Conservation (phyloP, 1,140 invertebrate species). For the Drosophila oshimai region DNA sequence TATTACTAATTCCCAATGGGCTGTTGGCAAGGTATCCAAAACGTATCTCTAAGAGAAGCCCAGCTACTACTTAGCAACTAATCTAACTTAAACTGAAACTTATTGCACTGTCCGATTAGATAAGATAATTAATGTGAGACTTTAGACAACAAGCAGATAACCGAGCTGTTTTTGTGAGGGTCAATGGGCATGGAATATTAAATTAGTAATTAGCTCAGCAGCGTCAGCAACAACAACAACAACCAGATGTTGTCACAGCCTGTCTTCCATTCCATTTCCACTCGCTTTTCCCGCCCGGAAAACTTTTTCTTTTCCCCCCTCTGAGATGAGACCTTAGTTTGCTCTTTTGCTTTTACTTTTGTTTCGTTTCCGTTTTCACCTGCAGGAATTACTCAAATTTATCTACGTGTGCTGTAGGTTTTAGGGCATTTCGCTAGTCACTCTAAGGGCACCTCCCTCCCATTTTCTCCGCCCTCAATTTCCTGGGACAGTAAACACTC, state of each 20-base stretch:
- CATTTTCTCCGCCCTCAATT: neutral
- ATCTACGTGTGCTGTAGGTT: conserved; percentile 45
- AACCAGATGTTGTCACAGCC: conserved; percentile 32
- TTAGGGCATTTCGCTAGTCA: conserved; percentile 40
- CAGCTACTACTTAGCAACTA: conserved; percentile 27
- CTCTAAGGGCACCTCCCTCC: conserved; percentile 19
- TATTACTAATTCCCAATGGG: neutral
- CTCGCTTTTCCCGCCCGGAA: neutral
- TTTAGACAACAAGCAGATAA: conserved; percentile 43
- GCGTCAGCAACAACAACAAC: conserved; percentile 16
- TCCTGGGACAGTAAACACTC: neutral
- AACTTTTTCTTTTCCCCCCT: conserved; percentile 12
- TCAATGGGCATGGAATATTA: conserved; percentile 43
- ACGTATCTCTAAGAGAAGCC: conserved; percentile 1
- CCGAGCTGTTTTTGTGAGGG: conserved; percentile 9
- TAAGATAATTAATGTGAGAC: conserved; percentile 44
- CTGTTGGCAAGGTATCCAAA: neutral
- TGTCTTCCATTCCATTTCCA: neutral
- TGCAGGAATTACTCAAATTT: conserved; percentile 57
- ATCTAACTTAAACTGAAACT: conserved; percentile 44
- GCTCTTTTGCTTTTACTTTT: conserved; percentile 60
- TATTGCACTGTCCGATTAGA: conserved; percentile 40
- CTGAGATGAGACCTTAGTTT: conserved; percentile 34
- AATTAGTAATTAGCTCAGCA: conserved; percentile 42
- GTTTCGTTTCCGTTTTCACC: conserved; percentile 48